Percentiles rank a stretch among this genome's conserved stretches.
phyloP scores from a whole-genome alignment of 2,888 invertebrate genomes.

The Crioceris asparagi region DNA sequence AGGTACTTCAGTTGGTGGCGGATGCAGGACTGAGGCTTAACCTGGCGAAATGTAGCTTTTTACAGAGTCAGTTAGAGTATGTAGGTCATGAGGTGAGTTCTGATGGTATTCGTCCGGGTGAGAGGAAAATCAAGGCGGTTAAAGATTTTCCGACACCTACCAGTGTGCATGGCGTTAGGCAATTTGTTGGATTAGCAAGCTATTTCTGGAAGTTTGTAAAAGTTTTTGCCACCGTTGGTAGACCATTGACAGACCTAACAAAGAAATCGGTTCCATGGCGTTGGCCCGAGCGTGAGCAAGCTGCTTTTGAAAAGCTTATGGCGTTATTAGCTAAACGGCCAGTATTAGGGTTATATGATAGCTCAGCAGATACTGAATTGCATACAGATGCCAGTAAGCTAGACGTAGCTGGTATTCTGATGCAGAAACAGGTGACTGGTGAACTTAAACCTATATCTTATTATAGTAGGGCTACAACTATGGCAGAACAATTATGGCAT shows the following conservation, averaged over 20 bases:
- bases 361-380: slow-evolving; percentile 9
- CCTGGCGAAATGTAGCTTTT: slow-evolving; percentile 11
- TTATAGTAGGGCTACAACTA: not conserved
- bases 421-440: slow-evolving; percentile 17
- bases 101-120: slow-evolving; percentile 5
- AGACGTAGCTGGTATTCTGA: slow-evolving; percentile 13
- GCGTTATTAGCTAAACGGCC: not conserved
- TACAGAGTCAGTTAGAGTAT: slow-evolving; percentile 9
- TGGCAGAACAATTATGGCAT: not conserved
- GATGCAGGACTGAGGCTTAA: not conserved
- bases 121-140: slow-evolving; percentile 5
- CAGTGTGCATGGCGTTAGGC: slow-evolving; percentile 2
- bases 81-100: slow-evolving; percentile 10
- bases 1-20: not conserved
- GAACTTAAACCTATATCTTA: slow-evolving; percentile 12
- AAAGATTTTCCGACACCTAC: not conserved
- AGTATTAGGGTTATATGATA: slow-evolving; percentile 14
- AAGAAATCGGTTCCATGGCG: not conserved
- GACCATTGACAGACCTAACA: not conserved
- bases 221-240: not conserved
- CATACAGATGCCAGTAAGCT: not conserved
- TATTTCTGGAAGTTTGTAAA: slow-evolving; percentile 5
- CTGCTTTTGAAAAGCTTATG: not conserved
- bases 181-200: slow-evolving; percentile 2
- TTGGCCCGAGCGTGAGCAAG: not conserved